These are phyloP conservation scores for Drosophila eohydei DNA, from an alignment of 2,888 invertebrate genomes.

Conservation along the genomic window DNA sequence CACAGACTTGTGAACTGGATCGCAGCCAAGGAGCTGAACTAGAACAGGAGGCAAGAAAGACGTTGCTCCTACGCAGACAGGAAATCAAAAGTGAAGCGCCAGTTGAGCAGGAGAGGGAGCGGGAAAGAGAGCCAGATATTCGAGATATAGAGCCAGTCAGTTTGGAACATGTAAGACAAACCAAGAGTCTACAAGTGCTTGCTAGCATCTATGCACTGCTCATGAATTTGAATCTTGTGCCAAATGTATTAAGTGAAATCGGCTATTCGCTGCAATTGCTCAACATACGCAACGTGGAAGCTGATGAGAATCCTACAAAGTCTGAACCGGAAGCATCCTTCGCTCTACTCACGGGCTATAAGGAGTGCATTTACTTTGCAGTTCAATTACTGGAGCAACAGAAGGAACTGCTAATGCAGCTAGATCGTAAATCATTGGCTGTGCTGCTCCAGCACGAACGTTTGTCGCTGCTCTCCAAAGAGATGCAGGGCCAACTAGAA, in stretches of 20 bases:
- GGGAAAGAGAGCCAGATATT: conserved; percentile 5
- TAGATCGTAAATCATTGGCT: conserved; percentile 87
- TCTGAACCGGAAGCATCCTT: conserved; percentile 6
- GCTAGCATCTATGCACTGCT: conserved; percentile 81
- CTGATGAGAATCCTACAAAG: not conserved
- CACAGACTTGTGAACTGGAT: conserved; percentile 78
- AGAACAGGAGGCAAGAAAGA: conserved; percentile 79
- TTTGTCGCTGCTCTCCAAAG: conserved; percentile 87
- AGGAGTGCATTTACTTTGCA: conserved; percentile 91
- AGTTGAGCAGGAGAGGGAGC: conserved; percentile 32
- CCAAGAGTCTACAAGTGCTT: conserved; percentile 64
- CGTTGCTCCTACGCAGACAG: conserved; percentile 72
- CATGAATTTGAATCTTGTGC: conserved; percentile 83
- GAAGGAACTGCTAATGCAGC: conserved; percentile 86
- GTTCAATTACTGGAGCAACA: conserved; percentile 88
- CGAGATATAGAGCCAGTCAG: conserved; percentile 53
- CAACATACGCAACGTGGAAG: conserved; percentile 58
- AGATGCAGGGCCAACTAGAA: conserved; percentile 83
- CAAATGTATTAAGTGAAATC: conserved; percentile 83
- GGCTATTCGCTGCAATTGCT: conserved; percentile 82
- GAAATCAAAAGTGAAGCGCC: conserved; percentile 75
- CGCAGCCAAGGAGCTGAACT: conserved; percentile 71
- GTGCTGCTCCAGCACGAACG: conserved; percentile 89
- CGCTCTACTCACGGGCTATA: conserved; percentile 21
- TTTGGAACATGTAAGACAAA: conserved; percentile 65